Evolutionary conservation across 2,797 vertebrate genomes (phyloP), one percentile per base, ranked within the genome.

Genomic region (Girardinus metallicus): DNA sequence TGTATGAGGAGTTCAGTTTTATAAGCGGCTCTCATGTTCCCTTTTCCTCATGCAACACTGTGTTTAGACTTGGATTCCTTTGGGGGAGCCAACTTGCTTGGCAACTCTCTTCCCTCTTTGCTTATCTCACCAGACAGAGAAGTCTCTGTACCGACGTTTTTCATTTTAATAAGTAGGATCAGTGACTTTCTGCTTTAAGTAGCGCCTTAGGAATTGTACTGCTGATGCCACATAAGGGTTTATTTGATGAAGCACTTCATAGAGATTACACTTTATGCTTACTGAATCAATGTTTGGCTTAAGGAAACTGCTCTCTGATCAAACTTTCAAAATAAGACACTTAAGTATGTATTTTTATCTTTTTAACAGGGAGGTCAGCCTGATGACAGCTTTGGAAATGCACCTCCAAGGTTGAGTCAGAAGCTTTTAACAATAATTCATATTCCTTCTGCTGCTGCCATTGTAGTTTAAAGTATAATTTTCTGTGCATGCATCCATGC

Each of bases 331-430:
- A 66, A 62, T 29, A 10, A 79, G 62, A 21, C 57, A 31, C 26
- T 31, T 44, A 18, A 31, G 26, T 62, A 1, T 75, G 36, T 12
- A 44, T 80, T 73, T 74, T 39, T 78, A 7, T 91, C 85, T 41
- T 23, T 93, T 88, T 31, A 51, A 70, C 94, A 99, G 98, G 96
- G 94, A 81, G 96, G 96, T 75, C 95, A 94, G 91, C 91, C 96
- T 84, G 98, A 99, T 46, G 97, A 98, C 18, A 83, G 68, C 76
- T 94, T 93, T 92, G 97, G 96, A 93, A 91, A 92, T 79, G 87
- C 92, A 75, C 91, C 96, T 53, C 91, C 95, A 74, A 97, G 95
- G 98, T 98, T 93, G 83, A 90, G 18, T 41, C 43, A 23, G 41
- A 39, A 3, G 71, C 73, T 77, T 6, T 66, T 16, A 23, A 53